These are phyloP conservation scores for Muscicapa adusta DNA, from an alignment of 2,113 vertebrate genomes.

Conservation along the genomic window DNA sequence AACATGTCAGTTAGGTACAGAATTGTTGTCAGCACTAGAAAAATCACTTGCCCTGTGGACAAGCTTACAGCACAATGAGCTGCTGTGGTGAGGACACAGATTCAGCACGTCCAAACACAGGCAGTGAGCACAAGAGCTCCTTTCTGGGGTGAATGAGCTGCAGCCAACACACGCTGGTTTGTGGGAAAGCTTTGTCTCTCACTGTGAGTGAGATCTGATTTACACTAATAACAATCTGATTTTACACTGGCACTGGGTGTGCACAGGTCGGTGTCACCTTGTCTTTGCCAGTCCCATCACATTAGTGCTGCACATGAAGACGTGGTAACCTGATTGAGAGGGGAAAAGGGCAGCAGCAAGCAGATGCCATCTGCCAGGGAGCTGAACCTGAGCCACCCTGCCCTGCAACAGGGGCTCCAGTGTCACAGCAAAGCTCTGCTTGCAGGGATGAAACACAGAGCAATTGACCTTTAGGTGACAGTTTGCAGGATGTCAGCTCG, in stretches of 20 bases:
- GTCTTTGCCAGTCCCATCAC: neutral
- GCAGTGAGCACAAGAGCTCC: neutral
- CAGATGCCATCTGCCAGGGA: constrained; percentile 36
- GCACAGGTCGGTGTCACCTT: neutral
- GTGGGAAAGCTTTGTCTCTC: neutral
- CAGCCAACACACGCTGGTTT: neutral
- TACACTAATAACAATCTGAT: neutral
- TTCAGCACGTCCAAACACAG: neutral
- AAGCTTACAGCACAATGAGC: neutral
- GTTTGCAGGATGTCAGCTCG: neutral
- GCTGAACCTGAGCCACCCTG: neutral
- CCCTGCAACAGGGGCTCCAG: neutral
- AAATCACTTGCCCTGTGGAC: neutral
- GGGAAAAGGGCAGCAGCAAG: neutral
- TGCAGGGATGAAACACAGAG: neutral
- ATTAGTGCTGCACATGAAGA: neutral
- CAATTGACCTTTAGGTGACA: neutral
- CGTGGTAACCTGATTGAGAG: neutral
- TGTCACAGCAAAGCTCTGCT: constrained; percentile 20
- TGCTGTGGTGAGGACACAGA: neutral
- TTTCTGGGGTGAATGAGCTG: neutral
- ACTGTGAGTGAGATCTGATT: neutral
- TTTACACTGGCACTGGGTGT: neutral
- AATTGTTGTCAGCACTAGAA: constrained; percentile 6
- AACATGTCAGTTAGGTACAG: neutral